Conservation (phyloP, 2,113 vertebrate species). For the Rhodinocichla rosea region DNA sequence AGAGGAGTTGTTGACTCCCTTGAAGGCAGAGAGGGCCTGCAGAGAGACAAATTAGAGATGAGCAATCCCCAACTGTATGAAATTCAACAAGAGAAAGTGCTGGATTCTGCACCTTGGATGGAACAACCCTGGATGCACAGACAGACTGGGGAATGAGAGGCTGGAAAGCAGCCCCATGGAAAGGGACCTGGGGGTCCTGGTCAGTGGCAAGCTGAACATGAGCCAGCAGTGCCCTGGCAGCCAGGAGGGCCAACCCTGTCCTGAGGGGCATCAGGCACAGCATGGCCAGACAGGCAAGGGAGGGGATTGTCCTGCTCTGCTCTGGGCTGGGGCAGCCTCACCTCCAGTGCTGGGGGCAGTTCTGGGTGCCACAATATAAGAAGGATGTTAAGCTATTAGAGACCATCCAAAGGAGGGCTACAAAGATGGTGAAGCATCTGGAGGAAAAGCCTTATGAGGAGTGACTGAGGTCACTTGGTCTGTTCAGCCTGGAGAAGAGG, state of each 20-base stretch:
- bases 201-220: fast-evolving
- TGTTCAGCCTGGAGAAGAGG: background rate
- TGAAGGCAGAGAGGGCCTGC: background rate
- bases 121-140: fast-evolving
- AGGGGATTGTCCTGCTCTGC: background rate
- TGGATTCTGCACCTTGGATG: fast-evolving
- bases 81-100: background rate
- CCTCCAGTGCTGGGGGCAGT: background rate
- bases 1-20: background rate
- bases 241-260: fast-evolving
- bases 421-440: background rate
- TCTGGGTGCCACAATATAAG: fast-evolving
- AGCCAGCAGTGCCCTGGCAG: background rate
- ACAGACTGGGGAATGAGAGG: background rate
- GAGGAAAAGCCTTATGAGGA: background rate
- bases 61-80: background rate
- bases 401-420: fast-evolving
- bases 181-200: background rate
- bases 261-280: background rate
- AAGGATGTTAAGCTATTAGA: fast-evolving
- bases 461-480: background rate
- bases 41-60: background rate
- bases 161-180: fast-evolving
- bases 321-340: fast-evolving
- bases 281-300: fast-evolving